These are phyloP conservation scores for Gymnobelideus leadbeateri DNA, from an alignment of 2,113 vertebrate species.

Conservation along the genomic window DNA sequence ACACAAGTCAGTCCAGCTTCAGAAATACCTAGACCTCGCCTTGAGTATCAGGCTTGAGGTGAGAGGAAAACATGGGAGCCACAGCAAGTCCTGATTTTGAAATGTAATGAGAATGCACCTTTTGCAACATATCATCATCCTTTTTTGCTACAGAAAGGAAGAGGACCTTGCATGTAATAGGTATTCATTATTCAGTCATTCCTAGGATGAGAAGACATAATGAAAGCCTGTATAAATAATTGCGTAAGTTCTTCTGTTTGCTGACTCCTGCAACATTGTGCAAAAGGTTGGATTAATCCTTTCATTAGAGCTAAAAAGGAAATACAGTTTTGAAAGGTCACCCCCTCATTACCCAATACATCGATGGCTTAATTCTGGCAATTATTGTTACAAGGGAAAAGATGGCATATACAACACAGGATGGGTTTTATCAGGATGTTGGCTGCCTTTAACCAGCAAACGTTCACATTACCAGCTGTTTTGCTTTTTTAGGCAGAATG, in stretches of 20 bases:
- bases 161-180: not conserved
- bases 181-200: not conserved
- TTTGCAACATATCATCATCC: not conserved
- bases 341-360: not conserved
- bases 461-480: not conserved
- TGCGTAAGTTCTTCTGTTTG: not conserved
- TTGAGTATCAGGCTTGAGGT: not conserved
- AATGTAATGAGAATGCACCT: not conserved
- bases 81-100: not conserved
- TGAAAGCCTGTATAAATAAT: not conserved
- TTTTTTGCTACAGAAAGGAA: not conserved
- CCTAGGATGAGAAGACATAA: not conserved
- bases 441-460: not conserved
- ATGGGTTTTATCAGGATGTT: conserved; percentile 7
- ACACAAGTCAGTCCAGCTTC: not conserved
- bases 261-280: not conserved
- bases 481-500: not conserved
- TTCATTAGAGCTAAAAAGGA: not conserved
- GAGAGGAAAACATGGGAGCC: not conserved
- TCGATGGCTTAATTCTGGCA: not conserved
- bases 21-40: not conserved
- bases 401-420: not conserved
- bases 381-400: not conserved
- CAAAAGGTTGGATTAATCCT: not conserved
- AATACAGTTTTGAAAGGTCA: not conserved